A percentile compares a stretch with the other conserved stretches of the same genome.
phyloP scores from a whole-genome alignment of 2,113 vertebrate genomes.

The Nipponia nippon region DNA sequence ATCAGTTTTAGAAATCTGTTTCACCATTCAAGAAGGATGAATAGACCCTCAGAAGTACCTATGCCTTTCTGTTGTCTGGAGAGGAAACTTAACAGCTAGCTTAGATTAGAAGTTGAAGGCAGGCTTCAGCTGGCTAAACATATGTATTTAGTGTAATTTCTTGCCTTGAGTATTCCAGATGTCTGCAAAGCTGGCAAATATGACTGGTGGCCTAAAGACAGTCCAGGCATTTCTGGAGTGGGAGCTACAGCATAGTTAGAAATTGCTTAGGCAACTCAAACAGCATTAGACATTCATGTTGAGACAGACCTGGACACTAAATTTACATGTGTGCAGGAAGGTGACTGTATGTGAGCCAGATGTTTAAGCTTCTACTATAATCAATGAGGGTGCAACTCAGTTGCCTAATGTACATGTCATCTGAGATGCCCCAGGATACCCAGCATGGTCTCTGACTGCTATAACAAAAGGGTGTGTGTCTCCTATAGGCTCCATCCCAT shows the following conservation, averaged over 20 bases:
- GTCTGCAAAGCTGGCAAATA: not conserved
- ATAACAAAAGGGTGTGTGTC: not conserved
- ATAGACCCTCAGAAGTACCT: not conserved
- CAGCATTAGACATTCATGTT: not conserved
- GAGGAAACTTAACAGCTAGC: not conserved
- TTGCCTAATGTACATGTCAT: fast-evolving
- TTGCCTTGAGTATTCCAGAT: not conserved
- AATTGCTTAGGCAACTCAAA: not conserved
- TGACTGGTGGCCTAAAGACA: not conserved
- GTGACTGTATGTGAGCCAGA: not conserved
- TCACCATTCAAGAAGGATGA: not conserved
- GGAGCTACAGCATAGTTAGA: not conserved
- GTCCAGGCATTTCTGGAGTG: not conserved
- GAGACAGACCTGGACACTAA: not conserved
- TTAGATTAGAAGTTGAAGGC: not conserved
- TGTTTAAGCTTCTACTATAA: not conserved
- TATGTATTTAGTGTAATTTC: not conserved
- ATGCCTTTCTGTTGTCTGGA: not conserved
- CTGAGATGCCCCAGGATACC: not conserved
- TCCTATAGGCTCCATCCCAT: not conserved
- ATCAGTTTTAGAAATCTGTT: not conserved
- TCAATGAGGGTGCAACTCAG: not conserved
- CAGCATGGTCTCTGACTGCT: fast-evolving
- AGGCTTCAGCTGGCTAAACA: not conserved
- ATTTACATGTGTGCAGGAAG: not conserved